Percentiles rank a stretch among this genome's conserved stretches.
These are phyloP conservation scores for Paelopatides confundens DNA, from an alignment of 53 echinoderm and acorn worm genomes.

Conservation along the genomic window DNA sequence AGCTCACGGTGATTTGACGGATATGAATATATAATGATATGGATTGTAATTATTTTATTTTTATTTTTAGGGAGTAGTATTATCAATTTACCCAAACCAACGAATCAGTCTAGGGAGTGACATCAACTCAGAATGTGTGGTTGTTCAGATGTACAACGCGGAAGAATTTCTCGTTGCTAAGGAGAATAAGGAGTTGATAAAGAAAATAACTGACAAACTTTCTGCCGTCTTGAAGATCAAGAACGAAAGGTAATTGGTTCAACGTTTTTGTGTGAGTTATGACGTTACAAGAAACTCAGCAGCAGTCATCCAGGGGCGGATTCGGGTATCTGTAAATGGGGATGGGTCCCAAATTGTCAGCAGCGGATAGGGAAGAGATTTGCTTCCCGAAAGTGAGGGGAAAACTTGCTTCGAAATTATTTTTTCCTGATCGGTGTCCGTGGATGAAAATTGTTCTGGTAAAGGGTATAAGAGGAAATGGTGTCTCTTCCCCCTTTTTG, in stretches of 20 bases:
- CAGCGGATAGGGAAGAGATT: too few species aligned
- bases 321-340: neutral
- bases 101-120: constrained; percentile 54
- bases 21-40: too few species aligned
- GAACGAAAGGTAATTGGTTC: constrained; percentile 54
- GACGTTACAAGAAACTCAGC: neutral
- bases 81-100: constrained; percentile 63
- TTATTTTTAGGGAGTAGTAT: constrained; percentile 68
- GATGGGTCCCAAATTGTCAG: too few species aligned
- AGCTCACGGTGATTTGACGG: too few species aligned
- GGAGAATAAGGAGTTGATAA: constrained; percentile 52
- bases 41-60: too few species aligned
- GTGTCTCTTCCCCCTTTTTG: too few species aligned
- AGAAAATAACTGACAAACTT: constrained; percentile 53
- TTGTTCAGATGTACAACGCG: constrained; percentile 65
- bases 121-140: constrained; percentile 37
- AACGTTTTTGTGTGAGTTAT: too few species aligned
- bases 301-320: neutral
- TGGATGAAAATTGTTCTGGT: too few species aligned
- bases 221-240: constrained; percentile 10
- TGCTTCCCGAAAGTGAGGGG: too few species aligned
- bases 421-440: too few species aligned
- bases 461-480: too few species aligned
- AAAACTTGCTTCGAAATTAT: too few species aligned
- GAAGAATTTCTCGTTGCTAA: constrained; percentile 56